These are phyloP conservation scores for Papilio helenus DNA, from an alignment of 1,140 invertebrate genomes.

Conservation along the genomic window DNA sequence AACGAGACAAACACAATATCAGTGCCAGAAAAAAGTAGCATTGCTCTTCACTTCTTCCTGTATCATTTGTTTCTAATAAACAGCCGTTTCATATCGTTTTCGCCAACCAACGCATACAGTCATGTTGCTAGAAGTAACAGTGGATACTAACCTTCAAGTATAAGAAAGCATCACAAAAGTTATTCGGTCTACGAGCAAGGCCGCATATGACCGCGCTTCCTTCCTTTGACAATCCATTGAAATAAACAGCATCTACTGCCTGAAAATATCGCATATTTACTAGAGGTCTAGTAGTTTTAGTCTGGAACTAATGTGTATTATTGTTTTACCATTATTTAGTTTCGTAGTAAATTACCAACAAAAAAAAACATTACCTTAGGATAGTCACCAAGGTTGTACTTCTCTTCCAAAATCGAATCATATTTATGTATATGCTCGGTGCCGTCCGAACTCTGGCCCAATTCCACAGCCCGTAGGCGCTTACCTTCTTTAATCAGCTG, in stretches of 20 bases:
- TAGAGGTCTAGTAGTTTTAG: too few species aligned
- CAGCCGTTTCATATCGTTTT: too few species aligned
- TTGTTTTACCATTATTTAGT: background rate
- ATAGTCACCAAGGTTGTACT: constrained; percentile 59
- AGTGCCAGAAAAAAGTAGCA: constrained; percentile 23
- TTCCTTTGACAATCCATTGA: constrained; percentile 82
- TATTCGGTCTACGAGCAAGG: constrained; percentile 79
- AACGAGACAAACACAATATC: background rate
- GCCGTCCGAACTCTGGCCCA: constrained; percentile 79
- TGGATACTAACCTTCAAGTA: constrained; percentile 74
- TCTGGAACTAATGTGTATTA: too few species aligned
- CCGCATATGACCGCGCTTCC: constrained; percentile 81
- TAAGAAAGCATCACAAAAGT: constrained; percentile 82
- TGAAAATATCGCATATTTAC: constrained; percentile 54
- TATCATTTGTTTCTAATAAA: too few species aligned
- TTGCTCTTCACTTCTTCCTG: background rate
- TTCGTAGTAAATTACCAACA: background rate
- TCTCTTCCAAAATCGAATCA: constrained; percentile 60
- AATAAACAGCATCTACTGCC: constrained; percentile 85
- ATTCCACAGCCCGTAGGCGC: constrained; percentile 57
- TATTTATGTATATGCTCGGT: constrained; percentile 58
- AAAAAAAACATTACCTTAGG: constrained; percentile 52
- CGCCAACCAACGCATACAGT: too few species aligned
- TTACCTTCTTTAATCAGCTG: constrained; percentile 58
- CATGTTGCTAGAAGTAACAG: background rate